Base-by-base conservation (phyloP, 2,888 invertebrate genomes). In the Himalopsyche japonica region DNA sequence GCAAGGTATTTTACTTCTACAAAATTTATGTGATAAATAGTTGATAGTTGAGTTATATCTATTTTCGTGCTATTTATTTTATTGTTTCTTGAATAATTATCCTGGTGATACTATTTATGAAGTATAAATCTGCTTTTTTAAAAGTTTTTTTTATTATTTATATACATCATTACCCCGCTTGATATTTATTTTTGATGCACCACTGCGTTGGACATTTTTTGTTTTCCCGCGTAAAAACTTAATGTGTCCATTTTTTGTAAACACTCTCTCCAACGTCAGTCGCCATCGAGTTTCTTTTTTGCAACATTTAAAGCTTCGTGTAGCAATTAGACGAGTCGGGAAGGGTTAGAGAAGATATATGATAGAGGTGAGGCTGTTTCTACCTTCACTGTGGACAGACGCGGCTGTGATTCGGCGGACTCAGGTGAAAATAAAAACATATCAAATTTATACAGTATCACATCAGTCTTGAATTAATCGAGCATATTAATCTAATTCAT, bases 281-380 rank as follows among this genome's bases (percentile, higher is more conserved):
- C 48, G 48, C 49, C 43, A 76, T 27, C 32, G 27, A 20, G 49
- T 64, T 76, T 37, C 43, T 47, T 30, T 82, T 80, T 85, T 80
- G 57, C 79, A 70, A 76, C 79, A 47, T 79, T 84, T 47, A 84
- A 84, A 79, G 79, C 84, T 57, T 49, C 34, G 57, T 48, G 79
- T 79, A 81, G 85, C 83, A 85, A 85, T 85, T 83, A 85, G 81
- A 76, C 34, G 32, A 27, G 57, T 57, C 57, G 24, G 79, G 48
- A 82, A 79, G 70, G 82, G 80, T 80, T 76, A 57, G 57, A 10
- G 20, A 57, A 57, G 57, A 57, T 20, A 57, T 57, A 57, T 57
- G 57, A 57, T 20, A 57, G 57, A 57, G 57, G 57, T 57, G 57
- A 57, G 24, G 3, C 24, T 57, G 57, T 57, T 57, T 57, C 7